These are phyloP conservation scores for Lasioglossum malachurum DNA, from an alignment of 2,888 invertebrate genomes.

Conservation along the genomic window DNA sequence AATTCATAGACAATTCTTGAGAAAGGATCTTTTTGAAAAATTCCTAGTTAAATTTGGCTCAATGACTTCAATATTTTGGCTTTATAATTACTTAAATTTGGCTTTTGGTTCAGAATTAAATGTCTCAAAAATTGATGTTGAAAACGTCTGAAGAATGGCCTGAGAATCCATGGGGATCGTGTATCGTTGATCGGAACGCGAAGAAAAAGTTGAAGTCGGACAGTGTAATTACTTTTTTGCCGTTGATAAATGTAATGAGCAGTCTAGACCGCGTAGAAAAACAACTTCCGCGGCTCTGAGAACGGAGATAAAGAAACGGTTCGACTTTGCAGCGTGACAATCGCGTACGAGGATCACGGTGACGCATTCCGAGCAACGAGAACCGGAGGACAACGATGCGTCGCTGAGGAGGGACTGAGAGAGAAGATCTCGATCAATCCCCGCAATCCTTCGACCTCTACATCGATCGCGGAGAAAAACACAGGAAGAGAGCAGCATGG, in stretches of 20 bases:
- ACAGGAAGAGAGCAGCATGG: slow-evolving; percentile 59
- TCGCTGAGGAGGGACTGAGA: slow-evolving; percentile 8
- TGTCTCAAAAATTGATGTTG: not conserved
- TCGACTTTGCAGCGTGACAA: slow-evolving; percentile 21
- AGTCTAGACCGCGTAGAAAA: not conserved
- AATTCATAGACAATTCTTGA: not conserved
- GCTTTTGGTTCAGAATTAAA: not conserved
- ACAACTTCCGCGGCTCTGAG: not conserved
- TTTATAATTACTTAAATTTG: not conserved
- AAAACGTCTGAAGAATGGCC: not conserved
- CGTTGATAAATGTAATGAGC: not conserved
- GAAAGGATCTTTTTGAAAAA: not conserved
- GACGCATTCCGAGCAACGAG: not conserved
- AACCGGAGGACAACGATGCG: slow-evolving; percentile 24
- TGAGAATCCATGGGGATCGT: not conserved
- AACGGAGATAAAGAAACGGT: not conserved
- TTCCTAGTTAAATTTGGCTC: not conserved
- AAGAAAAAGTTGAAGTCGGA: not conserved
- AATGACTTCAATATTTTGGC: no score
- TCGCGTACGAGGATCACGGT: not conserved
- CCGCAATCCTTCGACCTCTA: not conserved
- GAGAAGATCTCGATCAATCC: not conserved
- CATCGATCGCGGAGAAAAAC: not conserved
- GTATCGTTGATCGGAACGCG: not conserved
- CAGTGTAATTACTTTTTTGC: not conserved